These are phyloP conservation scores for Rhinatrema bivittatum DNA, from an alignment of 2,797 vertebrate species.

Conservation along the genomic window DNA sequence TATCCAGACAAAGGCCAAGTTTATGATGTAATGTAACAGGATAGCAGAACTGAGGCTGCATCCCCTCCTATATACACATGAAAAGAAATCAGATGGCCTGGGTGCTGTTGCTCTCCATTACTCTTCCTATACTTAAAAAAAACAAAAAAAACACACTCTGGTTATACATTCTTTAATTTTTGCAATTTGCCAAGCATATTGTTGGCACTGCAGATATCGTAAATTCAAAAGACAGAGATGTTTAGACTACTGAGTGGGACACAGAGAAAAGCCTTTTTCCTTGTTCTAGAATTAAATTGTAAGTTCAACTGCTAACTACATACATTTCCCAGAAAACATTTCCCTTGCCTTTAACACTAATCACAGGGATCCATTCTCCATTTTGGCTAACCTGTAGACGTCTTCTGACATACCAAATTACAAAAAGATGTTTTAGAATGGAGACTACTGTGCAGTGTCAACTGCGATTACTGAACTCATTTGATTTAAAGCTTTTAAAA, in stretches of 20 bases:
- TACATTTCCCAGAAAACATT: no score
- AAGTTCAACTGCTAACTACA: neutral
- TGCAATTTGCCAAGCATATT: neutral
- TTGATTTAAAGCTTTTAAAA: no score
- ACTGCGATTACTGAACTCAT: neutral
- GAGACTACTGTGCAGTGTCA: constrained; percentile 6
- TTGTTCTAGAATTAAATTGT: neutral
- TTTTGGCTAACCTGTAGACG: neutral
- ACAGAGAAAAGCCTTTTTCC: neutral
- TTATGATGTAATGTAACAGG: no score
- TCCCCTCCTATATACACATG: no score
- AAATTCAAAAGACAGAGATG: neutral
- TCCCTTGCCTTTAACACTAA: no score
- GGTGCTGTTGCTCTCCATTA: constrained; percentile 8
- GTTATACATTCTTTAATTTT: constrained; percentile 1
- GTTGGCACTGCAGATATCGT: neutral
- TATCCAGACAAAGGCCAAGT: no score
- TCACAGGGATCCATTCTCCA: neutral
- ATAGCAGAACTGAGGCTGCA: no score
- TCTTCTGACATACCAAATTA: constrained; percentile 1
- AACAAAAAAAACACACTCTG: no score
- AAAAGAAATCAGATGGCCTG: no score
- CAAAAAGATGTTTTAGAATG: neutral
- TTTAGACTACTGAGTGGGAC: neutral
- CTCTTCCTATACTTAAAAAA: neutral